Evolutionary conservation across 2,113 vertebrate genomes (phyloP), one percentile per base, ranked within the genome.

Genomic region (Xiphophorus couchianus): DNA sequence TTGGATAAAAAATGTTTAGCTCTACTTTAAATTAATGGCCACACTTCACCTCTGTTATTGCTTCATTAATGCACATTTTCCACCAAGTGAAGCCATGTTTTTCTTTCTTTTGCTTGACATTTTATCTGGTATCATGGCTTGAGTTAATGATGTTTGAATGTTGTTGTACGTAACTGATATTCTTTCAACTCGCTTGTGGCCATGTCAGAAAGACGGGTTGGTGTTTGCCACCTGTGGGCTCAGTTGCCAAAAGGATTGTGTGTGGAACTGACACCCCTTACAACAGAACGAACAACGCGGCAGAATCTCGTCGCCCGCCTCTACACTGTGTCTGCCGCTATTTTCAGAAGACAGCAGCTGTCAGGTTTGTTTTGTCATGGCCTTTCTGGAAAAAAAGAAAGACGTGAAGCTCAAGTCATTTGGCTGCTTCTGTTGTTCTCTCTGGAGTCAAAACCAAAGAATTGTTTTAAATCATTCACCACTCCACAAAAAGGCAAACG

Each of bases 321-420:
- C 39, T 42, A 42, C 39, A 42, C 31, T 7, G 30, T 86, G 78
- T 74, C 81, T 68, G 78, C 25, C 61, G 73, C 82, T 92, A 92
- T 92, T 91, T 91, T 86, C 0, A 70, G 87, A 77, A 29, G 82
- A 74, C 78, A 83, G 87, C 93, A 92, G 93, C 89, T 92, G 92
- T 84, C 85, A 77, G 77, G 72, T 75, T 63, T 71, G 79, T 86
- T 85, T 74, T 88, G 87, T 82, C 72, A 72, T 81, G 31, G 63
- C 48, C 65, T 27, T 64, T 30, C 60, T 77, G 82, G 30, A 71
- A 80, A 76, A 84, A 85, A 90, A 87, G 10, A 33, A 31, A 31
- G 3, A 77, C 63, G 35, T 67, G 84, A 73, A 75, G 71, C 74
- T 29, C 1, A 61, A 79, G 66, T 76, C 80, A 75, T 13, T 58